A percentile compares a stretch with the other conserved stretches of the same genome.
phyloP scores from a whole-genome alignment of 2,888 invertebrate genomes.

The Parochlus steinenii region DNA sequence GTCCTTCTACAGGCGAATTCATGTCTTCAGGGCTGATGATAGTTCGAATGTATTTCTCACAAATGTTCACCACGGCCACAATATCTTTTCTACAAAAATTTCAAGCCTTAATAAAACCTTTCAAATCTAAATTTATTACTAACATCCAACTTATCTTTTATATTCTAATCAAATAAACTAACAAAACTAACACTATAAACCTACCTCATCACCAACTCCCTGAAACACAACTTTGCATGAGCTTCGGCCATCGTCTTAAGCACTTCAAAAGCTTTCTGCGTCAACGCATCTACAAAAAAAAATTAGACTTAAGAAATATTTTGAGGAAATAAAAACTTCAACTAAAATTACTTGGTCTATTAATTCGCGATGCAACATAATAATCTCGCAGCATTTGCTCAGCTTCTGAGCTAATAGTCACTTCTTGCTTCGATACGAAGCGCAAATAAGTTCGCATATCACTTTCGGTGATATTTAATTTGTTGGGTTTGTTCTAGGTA shows the following conservation, averaged over 20 bases:
- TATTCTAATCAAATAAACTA: no score
- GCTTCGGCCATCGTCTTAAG: slow-evolving; percentile 27
- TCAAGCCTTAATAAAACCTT: no score
- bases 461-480: slow-evolving; percentile 20
- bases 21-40: slow-evolving; percentile 19
- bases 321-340: slow-evolving; percentile 1
- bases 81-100: slow-evolving; percentile 18
- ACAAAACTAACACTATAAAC: no score
- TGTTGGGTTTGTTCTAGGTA: slow-evolving; percentile 17
- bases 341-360: slow-evolving; percentile 23
- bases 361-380: slow-evolving; percentile 29
- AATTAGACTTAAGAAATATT: neutral
- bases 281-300: slow-evolving; percentile 21
- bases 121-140: no score
- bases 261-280: slow-evolving; percentile 22
- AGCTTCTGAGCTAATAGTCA: slow-evolving; percentile 22
- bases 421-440: slow-evolving; percentile 19
- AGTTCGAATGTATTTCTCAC: slow-evolving; percentile 22
- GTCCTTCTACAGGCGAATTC: slow-evolving; percentile 20
- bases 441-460: slow-evolving; percentile 22
- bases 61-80: slow-evolving; percentile 22
- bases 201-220: slow-evolving; percentile 13
- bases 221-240: slow-evolving; percentile 25
- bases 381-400: slow-evolving; percentile 29
- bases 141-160: no score